phyloP scores from a whole-genome alignment of 1,140 invertebrate genomes.

The Oedothorax gibbosus region DNA sequence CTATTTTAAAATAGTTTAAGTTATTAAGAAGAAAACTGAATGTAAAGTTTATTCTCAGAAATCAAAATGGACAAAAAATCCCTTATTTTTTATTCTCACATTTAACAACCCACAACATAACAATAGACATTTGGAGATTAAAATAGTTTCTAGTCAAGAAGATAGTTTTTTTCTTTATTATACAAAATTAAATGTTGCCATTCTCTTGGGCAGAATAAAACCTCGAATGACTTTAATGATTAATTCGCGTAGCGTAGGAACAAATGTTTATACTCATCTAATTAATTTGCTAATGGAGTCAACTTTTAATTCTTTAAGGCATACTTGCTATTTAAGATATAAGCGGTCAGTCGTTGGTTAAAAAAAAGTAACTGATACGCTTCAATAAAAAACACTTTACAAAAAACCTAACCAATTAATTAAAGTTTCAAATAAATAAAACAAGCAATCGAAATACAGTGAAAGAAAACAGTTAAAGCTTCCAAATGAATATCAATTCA shows the following conservation, averaged over 20 bases:
- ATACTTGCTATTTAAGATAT: conserved; percentile 46
- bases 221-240: conserved; percentile 44
- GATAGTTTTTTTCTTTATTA: not conserved
- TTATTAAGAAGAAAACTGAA: too few species aligned
- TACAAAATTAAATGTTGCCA: too few species aligned
- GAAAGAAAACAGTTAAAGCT: conserved; percentile 26
- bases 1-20: too few species aligned
- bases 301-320: conserved; percentile 52
- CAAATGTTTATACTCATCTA: conserved; percentile 32
- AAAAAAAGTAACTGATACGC: conserved; percentile 49
- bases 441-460: conserved; percentile 21
- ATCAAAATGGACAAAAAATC: too few species aligned
- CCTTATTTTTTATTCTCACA: not conserved
- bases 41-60: too few species aligned
- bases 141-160: not conserved
- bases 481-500: conserved; percentile 52
- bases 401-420: conserved; percentile 44
- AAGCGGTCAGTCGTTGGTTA: conserved; percentile 26
- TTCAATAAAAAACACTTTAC: conserved; percentile 58
- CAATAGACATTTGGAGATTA: conserved; percentile 14
- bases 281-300: conserved; percentile 60
- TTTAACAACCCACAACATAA: not conserved
- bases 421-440: conserved; percentile 58
- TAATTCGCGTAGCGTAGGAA: conserved; percentile 47
- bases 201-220: conserved; percentile 4